Conservation (phyloP, 2,113 vertebrate species). For the Gallinago jamesoni region DNA sequence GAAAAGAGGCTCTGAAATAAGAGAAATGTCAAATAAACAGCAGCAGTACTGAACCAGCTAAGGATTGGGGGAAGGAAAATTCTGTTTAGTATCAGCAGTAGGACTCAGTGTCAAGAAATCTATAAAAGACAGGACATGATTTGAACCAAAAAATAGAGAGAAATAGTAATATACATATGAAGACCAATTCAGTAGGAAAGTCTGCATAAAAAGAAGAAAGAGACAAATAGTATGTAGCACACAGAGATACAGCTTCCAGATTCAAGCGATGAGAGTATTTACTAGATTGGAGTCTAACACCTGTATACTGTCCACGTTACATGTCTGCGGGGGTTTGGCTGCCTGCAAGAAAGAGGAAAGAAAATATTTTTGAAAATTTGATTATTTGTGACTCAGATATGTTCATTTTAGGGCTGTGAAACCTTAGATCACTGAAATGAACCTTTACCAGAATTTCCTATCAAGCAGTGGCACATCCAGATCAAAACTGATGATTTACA, state of each 20-base stretch:
- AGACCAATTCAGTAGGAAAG: not conserved
- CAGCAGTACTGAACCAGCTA: not conserved
- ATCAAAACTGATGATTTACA: not conserved
- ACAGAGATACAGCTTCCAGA: not conserved
- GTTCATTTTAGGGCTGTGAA: not conserved
- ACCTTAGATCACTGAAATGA: not conserved
- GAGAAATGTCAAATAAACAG: not conserved
- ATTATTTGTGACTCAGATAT: not conserved
- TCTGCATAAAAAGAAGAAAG: not conserved
- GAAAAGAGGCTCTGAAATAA: not conserved
- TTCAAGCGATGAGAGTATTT: not conserved
- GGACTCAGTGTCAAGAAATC: not conserved
- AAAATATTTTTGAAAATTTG: not conserved
- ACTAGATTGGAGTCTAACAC: not conserved
- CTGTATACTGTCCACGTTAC: not conserved
- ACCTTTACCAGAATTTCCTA: not conserved
- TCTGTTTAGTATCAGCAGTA: not conserved
- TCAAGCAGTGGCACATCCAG: not conserved
- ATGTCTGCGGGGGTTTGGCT: not conserved
- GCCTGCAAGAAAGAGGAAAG: not conserved
- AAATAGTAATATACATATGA: not conserved
- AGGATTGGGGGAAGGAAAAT: not conserved
- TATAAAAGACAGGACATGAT: not conserved
- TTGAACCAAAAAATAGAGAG: not conserved
- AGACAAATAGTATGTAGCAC: not conserved